phyloP scores from a whole-genome alignment of 2,888 invertebrate genomes.

The Hypena proboscidalis region DNA sequence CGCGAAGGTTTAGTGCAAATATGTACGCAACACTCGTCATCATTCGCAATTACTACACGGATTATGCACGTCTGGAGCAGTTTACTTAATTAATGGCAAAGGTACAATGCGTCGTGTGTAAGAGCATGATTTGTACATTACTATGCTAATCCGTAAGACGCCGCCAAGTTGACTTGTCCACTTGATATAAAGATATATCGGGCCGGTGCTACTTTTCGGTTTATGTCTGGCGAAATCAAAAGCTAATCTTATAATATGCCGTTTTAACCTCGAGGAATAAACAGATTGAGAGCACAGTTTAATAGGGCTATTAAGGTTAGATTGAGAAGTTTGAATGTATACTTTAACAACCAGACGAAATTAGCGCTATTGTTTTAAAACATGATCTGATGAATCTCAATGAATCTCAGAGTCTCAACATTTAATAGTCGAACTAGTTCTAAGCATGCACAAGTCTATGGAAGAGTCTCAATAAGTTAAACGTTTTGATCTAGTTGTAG shows the following conservation, averaged over 20 bases:
- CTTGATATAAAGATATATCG: neutral
- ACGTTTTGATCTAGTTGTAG: slow-evolving; percentile 10
- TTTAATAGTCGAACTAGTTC: neutral
- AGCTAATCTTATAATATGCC: neutral
- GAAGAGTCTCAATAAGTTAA: slow-evolving; percentile 6
- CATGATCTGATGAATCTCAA: too few relatives aligned
- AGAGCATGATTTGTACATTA: neutral
- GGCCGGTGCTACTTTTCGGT: neutral
- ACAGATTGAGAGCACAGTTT: too few relatives aligned
- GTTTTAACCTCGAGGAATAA: too few relatives aligned
- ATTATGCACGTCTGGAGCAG: slow-evolving; percentile 64
- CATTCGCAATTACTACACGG: slow-evolving; percentile 61
- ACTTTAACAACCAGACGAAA: too few relatives aligned
- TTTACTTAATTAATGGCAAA: slow-evolving; percentile 47
- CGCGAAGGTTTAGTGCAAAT: slow-evolving; percentile 51
- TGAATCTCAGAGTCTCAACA: neutral
- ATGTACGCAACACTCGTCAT: slow-evolving; percentile 28
- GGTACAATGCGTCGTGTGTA: slow-evolving; percentile 4
- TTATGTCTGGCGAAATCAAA: neutral
- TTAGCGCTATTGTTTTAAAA: too few relatives aligned
- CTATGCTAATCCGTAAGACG: neutral
- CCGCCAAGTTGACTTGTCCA: neutral
- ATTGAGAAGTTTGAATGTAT: too few relatives aligned
- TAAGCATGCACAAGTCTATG: neutral
- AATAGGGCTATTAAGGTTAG: too few relatives aligned